Conservation (phyloP, 2,113 vertebrate genomes). For the Salvelinus sp. region DNA sequence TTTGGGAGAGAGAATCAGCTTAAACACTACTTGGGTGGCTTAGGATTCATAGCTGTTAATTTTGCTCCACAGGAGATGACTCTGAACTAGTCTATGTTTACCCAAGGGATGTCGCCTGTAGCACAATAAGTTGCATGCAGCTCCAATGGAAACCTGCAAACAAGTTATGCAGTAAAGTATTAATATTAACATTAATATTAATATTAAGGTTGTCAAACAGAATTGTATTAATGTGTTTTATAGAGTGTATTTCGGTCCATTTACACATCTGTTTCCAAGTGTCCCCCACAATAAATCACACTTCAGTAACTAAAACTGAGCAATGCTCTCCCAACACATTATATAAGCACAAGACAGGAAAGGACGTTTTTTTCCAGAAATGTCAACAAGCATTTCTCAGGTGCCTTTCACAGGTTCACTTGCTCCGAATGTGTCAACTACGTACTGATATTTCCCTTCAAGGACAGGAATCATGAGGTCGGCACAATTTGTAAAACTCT, state of each 20-base stretch:
- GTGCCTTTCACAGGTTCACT: conserved; percentile 30
- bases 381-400: conserved; percentile 48
- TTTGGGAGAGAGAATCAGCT: neutral
- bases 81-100: neutral
- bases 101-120: neutral
- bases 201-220: neutral
- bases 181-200: neutral
- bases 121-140: neutral
- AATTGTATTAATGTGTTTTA: conserved; percentile 5
- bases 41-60: neutral
- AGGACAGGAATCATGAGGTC: neutral
- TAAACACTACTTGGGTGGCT: neutral
- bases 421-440: conserved; percentile 33
- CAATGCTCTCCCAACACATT: conserved; percentile 47
- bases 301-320: conserved; percentile 45
- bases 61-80: neutral
- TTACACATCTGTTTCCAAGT: conserved; percentile 61
- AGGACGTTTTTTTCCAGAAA: conserved; percentile 57
- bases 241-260: conserved; percentile 12
- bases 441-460: conserved; percentile 16
- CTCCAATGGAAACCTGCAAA: too few species aligned
- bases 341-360: conserved; percentile 62
- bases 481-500: conserved; percentile 11
- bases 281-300: conserved; percentile 52
- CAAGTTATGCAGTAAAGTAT: neutral